Evolutionary conservation across 2,888 invertebrate genomes (phyloP).

Genomic region (Eupithecia vulgata): DNA sequence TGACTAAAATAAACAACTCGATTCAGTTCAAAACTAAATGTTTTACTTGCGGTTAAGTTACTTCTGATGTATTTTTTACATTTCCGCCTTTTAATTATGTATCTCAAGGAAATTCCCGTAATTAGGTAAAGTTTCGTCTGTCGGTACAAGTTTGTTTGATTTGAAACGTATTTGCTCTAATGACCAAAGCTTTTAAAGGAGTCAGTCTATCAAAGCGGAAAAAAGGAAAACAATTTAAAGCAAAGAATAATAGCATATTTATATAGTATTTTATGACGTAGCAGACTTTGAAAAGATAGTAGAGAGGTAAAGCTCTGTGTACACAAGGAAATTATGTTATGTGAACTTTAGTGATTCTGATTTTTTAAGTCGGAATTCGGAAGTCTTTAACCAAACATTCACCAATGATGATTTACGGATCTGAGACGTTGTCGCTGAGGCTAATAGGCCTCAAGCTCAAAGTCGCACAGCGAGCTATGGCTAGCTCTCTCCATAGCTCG

Average conservation of each 20-base stretch:
- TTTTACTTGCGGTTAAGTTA: slow-evolving; percentile 2
- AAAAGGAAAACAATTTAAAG: neutral
- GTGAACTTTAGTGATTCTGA: too few species aligned
- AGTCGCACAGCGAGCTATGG: too few species aligned
- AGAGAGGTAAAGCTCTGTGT: neutral
- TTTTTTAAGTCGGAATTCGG: too few species aligned
- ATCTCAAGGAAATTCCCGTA: slow-evolving; percentile 50
- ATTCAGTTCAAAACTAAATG: neutral
- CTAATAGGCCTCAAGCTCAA: too few species aligned
- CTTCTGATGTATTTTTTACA: slow-evolving; percentile 35
- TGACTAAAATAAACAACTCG: neutral
- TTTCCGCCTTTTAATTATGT: slow-evolving; percentile 57
- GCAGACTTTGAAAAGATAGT: neutral
- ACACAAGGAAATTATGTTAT: neutral
- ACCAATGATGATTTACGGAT: too few species aligned
- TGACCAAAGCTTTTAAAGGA: slow-evolving; percentile 53
- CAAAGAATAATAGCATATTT: neutral
- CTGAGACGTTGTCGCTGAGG: too few species aligned
- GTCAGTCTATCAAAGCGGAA: slow-evolving; percentile 15
- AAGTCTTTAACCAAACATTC: too few species aligned
- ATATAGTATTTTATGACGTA: neutral
- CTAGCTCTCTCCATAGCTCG: too few species aligned
- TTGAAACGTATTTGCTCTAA: slow-evolving; percentile 76
- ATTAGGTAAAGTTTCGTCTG: slow-evolving; percentile 57
- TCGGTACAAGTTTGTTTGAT: slow-evolving; percentile 72